Conservation (phyloP, 2,797 vertebrate genomes). For the Lerista edwardsae region DNA sequence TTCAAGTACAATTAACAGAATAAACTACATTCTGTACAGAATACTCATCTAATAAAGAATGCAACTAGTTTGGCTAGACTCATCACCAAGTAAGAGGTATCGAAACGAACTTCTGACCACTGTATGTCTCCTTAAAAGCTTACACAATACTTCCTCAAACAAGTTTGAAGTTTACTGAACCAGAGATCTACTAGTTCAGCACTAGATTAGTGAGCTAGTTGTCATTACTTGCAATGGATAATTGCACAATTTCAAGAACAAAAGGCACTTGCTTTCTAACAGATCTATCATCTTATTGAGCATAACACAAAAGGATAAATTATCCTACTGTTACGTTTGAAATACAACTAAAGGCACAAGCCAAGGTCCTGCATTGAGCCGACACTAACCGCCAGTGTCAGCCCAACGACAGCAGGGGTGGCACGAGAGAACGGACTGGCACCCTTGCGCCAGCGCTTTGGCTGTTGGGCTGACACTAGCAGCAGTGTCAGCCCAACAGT, state of each 20-base stretch:
- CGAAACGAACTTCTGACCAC: not conserved
- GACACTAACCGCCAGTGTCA: too few species aligned
- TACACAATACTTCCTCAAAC: not conserved
- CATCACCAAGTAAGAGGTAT: not conserved
- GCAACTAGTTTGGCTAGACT: not conserved
- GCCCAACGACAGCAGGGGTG: too few species aligned
- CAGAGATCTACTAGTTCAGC: not conserved
- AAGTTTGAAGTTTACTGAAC: too few species aligned
- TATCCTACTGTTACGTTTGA: not conserved
- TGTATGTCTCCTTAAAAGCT: too few species aligned
- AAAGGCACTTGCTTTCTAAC: accelerated
- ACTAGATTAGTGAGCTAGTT: not conserved
- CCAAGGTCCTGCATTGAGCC: too few species aligned
- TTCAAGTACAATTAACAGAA: not conserved
- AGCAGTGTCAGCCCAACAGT: too few species aligned
- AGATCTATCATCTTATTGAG: not conserved
- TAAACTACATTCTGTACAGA: not conserved
- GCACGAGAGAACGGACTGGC: too few species aligned
- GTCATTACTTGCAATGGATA: not conserved
- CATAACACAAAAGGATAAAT: constrained; percentile 1
- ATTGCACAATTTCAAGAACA: constrained; percentile 10
- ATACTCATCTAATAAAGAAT: not conserved
- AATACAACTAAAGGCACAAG: not conserved
- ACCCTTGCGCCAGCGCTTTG: too few species aligned
- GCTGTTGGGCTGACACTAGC: too few species aligned